Conservation (phyloP, 2,888 invertebrate genomes). For the Cataglyphis albicans region DNA sequence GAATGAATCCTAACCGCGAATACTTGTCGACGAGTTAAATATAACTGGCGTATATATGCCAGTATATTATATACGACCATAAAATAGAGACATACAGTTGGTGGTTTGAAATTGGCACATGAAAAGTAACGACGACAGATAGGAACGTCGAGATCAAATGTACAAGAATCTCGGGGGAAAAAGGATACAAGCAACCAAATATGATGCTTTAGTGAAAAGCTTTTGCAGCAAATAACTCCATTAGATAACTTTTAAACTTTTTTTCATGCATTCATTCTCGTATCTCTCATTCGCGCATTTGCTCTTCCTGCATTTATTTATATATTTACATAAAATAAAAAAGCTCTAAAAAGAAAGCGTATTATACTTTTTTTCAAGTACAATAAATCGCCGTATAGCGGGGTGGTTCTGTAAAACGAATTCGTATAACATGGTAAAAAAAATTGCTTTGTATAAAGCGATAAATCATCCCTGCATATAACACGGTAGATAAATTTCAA, state of each 20-base stretch:
- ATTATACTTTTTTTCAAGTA: not conserved
- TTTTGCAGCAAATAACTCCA: not conserved
- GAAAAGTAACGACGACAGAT: not conserved
- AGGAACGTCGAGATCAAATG: slow-evolving; percentile 5
- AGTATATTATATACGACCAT: slow-evolving; percentile 9
- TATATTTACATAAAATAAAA: not conserved
- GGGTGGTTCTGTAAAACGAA: not conserved
- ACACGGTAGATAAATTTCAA: not conserved
- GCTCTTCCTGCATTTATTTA: not conserved
- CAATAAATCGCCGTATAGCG: not conserved
- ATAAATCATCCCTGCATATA: not conserved
- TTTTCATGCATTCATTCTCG: not conserved
- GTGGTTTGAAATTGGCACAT: slow-evolving; percentile 8
- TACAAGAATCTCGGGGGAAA: not conserved
- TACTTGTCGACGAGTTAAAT: slow-evolving; percentile 54
- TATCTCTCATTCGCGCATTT: not conserved
- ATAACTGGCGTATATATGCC: slow-evolving; percentile 4
- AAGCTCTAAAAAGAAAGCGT: not conserved
- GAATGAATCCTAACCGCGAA: slow-evolving; percentile 61
- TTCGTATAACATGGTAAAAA: not conserved
- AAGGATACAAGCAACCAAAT: not conserved
- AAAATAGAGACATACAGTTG: slow-evolving; percentile 1
- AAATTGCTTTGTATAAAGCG: not conserved
- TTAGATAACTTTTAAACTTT: slow-evolving; percentile 1
- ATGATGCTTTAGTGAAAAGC: not conserved